Evolutionary conservation across 2,888 invertebrate genomes (phyloP).

Genomic region (Pantelozetes paolii): DNA sequence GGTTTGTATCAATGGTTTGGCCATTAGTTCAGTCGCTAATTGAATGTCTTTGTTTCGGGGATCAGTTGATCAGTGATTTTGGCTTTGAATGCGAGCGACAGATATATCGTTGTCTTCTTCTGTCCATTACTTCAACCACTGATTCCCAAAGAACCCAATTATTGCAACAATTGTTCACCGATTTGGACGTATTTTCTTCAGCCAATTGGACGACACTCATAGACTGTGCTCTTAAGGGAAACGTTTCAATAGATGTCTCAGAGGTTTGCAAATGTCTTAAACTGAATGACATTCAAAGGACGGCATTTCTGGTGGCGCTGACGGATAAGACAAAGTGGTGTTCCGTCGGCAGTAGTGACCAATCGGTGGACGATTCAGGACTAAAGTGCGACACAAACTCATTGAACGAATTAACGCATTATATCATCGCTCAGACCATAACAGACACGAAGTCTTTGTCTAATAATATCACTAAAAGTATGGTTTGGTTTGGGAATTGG

Average conservation of each 20-base stretch:
- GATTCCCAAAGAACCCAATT: slow-evolving; percentile 13
- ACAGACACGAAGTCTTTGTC: slow-evolving; percentile 22
- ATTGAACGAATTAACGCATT: slow-evolving; percentile 37
- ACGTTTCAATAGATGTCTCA: slow-evolving; percentile 14
- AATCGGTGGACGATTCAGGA: slow-evolving; percentile 24
- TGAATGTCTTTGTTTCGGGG: background rate
- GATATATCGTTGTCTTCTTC: slow-evolving; percentile 34
- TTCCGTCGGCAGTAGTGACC: background rate
- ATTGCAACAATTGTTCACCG: slow-evolving; percentile 36
- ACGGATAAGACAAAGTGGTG: slow-evolving; percentile 24
- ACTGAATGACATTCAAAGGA: slow-evolving; percentile 36
- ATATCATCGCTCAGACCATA: slow-evolving; percentile 16
- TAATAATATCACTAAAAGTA: slow-evolving; percentile 18
- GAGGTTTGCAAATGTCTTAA: slow-evolving; percentile 37
- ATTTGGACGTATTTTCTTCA: slow-evolving; percentile 35
- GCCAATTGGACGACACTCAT: slow-evolving; percentile 38
- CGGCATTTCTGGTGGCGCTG: slow-evolving; percentile 33
- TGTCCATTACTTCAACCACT: slow-evolving; percentile 9
- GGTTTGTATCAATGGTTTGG: slow-evolving; percentile 13
- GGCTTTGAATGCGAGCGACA: slow-evolving; percentile 41
- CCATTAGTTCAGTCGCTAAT: background rate
- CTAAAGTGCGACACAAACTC: slow-evolving; percentile 30
- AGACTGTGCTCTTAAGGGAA: slow-evolving; percentile 23
- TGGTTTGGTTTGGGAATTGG: background rate
- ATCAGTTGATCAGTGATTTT: slow-evolving; percentile 36